Conservation (phyloP, 2,113 vertebrate genomes). For the Psilopsiagon aymara region DNA sequence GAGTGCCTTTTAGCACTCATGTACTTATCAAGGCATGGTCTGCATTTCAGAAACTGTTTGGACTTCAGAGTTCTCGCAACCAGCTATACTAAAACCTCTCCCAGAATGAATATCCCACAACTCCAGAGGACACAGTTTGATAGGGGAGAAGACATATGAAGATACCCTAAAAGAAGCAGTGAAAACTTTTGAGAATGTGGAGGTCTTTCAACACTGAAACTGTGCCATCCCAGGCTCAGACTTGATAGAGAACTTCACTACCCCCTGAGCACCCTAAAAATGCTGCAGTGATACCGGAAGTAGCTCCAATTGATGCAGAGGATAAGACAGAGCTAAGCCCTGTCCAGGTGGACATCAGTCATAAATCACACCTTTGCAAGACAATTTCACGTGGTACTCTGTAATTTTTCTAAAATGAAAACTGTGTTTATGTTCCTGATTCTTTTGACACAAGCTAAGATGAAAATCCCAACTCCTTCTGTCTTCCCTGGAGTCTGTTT, state of each 20-base stretch:
- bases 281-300: background rate
- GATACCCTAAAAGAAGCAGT: background rate
- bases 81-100: background rate
- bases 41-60: background rate
- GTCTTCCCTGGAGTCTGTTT: background rate
- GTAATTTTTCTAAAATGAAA: background rate
- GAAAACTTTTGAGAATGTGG: background rate
- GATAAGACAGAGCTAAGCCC: background rate
- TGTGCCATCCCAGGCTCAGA: background rate
- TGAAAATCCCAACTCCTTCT: background rate
- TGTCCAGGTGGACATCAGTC: background rate
- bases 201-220: background rate
- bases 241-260: background rate
- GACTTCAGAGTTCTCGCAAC: background rate
- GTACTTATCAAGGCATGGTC: background rate
- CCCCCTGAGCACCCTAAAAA: background rate
- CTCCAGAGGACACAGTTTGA: background rate
- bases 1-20: background rate
- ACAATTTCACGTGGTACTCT: background rate
- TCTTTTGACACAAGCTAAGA: background rate
- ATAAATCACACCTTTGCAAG: background rate
- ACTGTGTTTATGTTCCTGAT: background rate
- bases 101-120: background rate
- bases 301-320: background rate
- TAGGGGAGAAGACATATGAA: background rate